A percentile compares a stretch with the other conserved stretches of the same genome.
phyloP scores from a whole-genome alignment of 2,888 invertebrate species.

The Drosophila kokeensis region DNA sequence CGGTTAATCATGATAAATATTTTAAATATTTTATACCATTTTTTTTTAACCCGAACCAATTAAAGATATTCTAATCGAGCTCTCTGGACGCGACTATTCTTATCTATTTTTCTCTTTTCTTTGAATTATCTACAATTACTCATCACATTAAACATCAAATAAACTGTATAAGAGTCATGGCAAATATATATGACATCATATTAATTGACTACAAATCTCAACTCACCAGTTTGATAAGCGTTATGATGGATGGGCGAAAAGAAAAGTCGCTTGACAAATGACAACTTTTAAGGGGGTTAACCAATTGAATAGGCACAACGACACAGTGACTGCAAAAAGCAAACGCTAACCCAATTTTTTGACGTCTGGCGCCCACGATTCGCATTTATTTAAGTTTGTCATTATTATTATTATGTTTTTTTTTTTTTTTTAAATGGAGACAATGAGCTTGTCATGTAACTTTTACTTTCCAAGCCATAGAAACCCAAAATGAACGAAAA shows the following conservation, averaged over 20 bases:
- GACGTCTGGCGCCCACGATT: conserved; percentile 25
- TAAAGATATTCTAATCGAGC: neutral
- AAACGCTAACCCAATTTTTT: conserved; percentile 32
- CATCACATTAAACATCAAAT: neutral
- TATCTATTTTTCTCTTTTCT: neutral
- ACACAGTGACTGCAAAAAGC: conserved; percentile 4
- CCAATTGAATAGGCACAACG: conserved; percentile 19
- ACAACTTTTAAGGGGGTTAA: neutral
- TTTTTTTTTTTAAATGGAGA: conserved; percentile 34
- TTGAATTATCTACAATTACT: neutral
- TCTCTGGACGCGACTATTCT: neutral
- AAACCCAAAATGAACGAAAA: conserved; percentile 31
- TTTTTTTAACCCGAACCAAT: neutral
- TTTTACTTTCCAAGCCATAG: conserved; percentile 70
- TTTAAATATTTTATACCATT: neutral
- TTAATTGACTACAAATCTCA: conserved; percentile 36
- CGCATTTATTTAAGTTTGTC: conserved; percentile 1
- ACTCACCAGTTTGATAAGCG: conserved; percentile 39
- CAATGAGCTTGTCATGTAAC: conserved; percentile 72
- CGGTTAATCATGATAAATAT: neutral
- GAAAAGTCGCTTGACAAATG: neutral
- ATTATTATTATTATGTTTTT: neutral
- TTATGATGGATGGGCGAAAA: conserved; percentile 5
- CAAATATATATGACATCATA: conserved; percentile 43
- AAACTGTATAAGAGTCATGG: neutral